Evolutionary conservation across 1,140 invertebrate genomes (phyloP).

Genomic region (Papilio dardanus): DNA sequence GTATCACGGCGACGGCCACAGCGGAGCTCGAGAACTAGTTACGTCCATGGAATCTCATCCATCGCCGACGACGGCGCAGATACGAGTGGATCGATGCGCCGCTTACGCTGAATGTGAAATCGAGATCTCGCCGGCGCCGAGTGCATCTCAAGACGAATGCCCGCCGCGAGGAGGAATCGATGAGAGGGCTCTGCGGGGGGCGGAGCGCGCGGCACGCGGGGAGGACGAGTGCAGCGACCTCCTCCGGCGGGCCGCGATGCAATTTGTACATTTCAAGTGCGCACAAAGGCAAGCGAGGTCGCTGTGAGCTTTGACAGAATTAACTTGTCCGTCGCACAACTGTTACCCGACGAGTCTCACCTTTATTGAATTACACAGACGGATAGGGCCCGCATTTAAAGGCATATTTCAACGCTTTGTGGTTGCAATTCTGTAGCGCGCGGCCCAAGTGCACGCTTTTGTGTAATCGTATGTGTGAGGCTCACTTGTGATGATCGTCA

Average conservation of each 20-base stretch:
- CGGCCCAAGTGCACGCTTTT: conserved; percentile 16
- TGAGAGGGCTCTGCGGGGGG: conserved; percentile 63
- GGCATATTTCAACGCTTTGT: conserved; percentile 35
- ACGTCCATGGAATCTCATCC: conserved; percentile 58
- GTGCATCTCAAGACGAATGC: conserved; percentile 77
- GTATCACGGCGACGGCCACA: conserved; percentile 34
- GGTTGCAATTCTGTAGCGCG: conserved; percentile 28
- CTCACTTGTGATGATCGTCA: background rate
- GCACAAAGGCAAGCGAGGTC: conserved; percentile 79
- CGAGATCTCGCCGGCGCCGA: conserved; percentile 68
- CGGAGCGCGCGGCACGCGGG: conserved; percentile 51
- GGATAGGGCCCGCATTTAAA: conserved; percentile 27
- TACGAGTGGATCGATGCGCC: conserved; percentile 64
- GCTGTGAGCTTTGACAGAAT: conserved; percentile 79
- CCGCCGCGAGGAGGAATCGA: conserved; percentile 78
- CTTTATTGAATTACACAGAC: conserved; percentile 65
- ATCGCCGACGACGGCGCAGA: conserved; percentile 52
- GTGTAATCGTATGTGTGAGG: background rate
- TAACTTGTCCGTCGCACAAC: conserved; percentile 76
- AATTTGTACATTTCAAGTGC: conserved; percentile 82
- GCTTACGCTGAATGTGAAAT: conserved; percentile 70
- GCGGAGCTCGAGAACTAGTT: conserved; percentile 53
- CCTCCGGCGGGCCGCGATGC: conserved; percentile 67
- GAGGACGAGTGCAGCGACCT: conserved; percentile 69
- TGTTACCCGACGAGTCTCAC: conserved; percentile 60